These are phyloP conservation scores for Cepaea nemoralis DNA, from an alignment of 1,140 invertebrate genomes.

Conservation along the genomic window DNA sequence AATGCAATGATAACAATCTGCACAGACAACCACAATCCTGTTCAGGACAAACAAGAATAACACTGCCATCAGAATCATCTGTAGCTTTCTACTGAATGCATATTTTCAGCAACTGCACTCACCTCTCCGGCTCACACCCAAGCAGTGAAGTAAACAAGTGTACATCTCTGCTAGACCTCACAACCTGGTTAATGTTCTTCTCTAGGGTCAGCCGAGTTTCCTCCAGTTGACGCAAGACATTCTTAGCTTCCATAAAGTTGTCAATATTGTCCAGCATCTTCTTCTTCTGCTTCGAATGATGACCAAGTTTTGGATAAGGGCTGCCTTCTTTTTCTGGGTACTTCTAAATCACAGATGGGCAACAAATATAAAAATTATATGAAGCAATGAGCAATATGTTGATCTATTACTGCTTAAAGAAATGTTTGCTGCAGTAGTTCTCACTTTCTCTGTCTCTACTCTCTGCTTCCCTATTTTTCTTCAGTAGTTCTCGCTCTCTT, in stretches of 20 bases:
- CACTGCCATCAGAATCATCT: too few relatives aligned
- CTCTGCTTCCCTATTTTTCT: too few relatives aligned
- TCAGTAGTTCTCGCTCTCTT: too few relatives aligned
- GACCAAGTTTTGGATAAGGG: constrained; percentile 42
- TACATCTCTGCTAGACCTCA: constrained; percentile 54
- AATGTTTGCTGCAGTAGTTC: too few relatives aligned
- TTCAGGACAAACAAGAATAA: too few relatives aligned
- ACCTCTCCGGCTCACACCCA: constrained; percentile 18
- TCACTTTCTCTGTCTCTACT: too few relatives aligned
- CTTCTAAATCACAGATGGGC: constrained; percentile 20
- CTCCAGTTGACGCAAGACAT: constrained; percentile 55
- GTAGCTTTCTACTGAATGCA: too few relatives aligned
- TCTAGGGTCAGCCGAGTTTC: constrained; percentile 55
- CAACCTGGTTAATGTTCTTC: constrained; percentile 59
- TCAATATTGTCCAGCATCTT: constrained; percentile 46
- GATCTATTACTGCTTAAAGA: too few relatives aligned
- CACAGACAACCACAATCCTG: too few relatives aligned
- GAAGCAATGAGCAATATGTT: too few relatives aligned
- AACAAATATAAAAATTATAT: too few relatives aligned
- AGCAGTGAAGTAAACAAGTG: constrained; percentile 54
- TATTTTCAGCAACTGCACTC: background rate
- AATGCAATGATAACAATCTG: too few relatives aligned
- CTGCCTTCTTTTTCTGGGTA: constrained; percentile 33
- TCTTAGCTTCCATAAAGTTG: constrained; percentile 55
- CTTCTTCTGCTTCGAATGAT: constrained; percentile 17